These are phyloP conservation scores for Melitaea athalia DNA, from an alignment of 2,888 invertebrate species.

Conservation along the genomic window DNA sequence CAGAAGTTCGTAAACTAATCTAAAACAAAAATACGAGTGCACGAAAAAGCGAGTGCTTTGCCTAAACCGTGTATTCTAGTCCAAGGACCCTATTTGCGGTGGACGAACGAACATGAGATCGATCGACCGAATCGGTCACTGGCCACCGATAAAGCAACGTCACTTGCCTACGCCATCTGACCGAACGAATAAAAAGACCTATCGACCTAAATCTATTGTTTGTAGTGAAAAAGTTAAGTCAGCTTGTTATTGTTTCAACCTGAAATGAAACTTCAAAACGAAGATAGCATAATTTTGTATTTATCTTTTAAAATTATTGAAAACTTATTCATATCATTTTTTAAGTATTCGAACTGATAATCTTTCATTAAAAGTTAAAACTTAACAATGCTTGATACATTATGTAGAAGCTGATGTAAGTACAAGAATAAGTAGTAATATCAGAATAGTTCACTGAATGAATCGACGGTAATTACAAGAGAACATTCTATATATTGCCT, in stretches of 20 bases:
- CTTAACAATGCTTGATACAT: too few relatives aligned
- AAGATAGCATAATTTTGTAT: constrained; percentile 5
- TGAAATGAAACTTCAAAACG: constrained; percentile 34
- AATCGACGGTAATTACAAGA: constrained; percentile 33
- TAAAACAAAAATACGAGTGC: constrained; percentile 38
- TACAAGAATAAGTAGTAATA: neutral
- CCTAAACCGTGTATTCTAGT: constrained; percentile 43
- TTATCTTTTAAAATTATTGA: constrained; percentile 19
- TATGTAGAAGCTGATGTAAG: neutral
- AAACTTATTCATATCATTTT: neutral
- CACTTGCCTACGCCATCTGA: constrained; percentile 43
- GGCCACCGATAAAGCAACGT: constrained; percentile 40
- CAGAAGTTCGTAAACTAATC: constrained; percentile 26
- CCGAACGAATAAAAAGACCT: constrained; percentile 39
- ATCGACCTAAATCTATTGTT: constrained; percentile 39
- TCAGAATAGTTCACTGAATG: neutral
- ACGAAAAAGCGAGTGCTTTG: constrained; percentile 41
- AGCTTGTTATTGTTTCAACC: constrained; percentile 33
- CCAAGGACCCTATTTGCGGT: constrained; percentile 48
- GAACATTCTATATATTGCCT: constrained; percentile 54
- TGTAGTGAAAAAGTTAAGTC: constrained; percentile 35
- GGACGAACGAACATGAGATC: constrained; percentile 43
- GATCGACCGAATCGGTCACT: constrained; percentile 45
- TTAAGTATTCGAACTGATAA: neutral
- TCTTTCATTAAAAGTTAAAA: too few relatives aligned